Conservation (phyloP, 2,888 invertebrate genomes). For the Tipula unca region DNA sequence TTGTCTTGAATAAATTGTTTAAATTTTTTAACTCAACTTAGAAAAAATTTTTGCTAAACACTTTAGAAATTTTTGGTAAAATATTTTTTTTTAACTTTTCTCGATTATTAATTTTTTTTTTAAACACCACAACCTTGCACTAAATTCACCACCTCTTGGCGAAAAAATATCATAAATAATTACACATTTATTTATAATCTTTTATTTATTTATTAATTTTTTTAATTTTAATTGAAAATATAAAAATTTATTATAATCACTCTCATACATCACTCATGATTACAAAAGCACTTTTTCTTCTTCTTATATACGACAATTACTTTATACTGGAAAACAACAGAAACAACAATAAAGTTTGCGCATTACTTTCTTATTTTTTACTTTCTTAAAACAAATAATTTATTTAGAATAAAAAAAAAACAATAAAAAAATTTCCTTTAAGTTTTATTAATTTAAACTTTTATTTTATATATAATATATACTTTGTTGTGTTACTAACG, state of each 20-base stretch:
- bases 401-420: neutral
- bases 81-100: neutral
- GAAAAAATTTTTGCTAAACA: neutral
- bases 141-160: neutral
- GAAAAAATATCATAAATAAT: conserved; percentile 15
- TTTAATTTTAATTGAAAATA: neutral
- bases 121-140: neutral
- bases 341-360: conserved; percentile 8
- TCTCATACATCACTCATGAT: conserved; percentile 16
- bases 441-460: conserved; percentile 14
- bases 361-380: neutral
- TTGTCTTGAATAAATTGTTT: conserved; percentile 40
- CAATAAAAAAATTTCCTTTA: neutral
- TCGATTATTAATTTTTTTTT: neutral
- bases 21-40: conserved; percentile 30
- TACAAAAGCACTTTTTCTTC: conserved; percentile 16
- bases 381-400: neutral
- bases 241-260: conserved; percentile 16
- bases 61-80: neutral
- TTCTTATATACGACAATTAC: neutral
- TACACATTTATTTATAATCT: conserved; percentile 4
- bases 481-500: conserved; percentile 4
- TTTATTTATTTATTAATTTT: neutral
- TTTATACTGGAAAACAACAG: neutral
- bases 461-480: neutral